phyloP scores from a whole-genome alignment of 2,113 vertebrate species.

The Chelonoidis abingdonii region DNA sequence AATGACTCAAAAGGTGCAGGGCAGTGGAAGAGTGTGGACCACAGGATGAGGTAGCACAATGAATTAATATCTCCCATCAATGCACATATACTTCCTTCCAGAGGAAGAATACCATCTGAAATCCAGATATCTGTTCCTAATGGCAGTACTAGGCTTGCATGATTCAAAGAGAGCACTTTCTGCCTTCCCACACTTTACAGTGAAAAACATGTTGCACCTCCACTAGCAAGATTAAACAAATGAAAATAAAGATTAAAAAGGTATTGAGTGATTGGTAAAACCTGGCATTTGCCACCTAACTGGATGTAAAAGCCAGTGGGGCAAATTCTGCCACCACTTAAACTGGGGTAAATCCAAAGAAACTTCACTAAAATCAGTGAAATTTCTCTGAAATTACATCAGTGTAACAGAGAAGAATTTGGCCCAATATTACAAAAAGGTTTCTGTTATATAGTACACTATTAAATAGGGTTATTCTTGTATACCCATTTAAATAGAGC shows the following conservation, averaged over 20 bases:
- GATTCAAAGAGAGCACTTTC: too few species aligned
- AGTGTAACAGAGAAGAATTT: not conserved
- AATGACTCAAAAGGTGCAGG: too few species aligned
- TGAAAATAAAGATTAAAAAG: conserved; percentile 1
- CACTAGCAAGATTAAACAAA: not conserved
- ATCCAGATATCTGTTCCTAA: too few species aligned
- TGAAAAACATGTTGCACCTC: not conserved
- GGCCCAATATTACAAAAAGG: not conserved
- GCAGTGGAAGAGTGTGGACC: too few species aligned
- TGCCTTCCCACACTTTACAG: not conserved
- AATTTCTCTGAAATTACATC: not conserved
- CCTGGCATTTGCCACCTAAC: not conserved
- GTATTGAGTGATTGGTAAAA: not conserved
- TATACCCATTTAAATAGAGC: not conserved
- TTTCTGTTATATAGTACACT: not conserved
- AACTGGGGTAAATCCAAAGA: not conserved
- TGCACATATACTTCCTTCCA: too few species aligned
- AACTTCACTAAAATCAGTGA: not conserved
- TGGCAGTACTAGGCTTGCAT: too few species aligned
- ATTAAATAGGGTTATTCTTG: too few species aligned
- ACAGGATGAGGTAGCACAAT: too few species aligned
- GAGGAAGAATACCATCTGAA: too few species aligned
- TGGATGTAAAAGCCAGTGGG: not conserved
- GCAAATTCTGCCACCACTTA: not conserved
- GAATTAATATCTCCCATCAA: too few species aligned